Base-by-base conservation (phyloP, 2,797 vertebrate genomes). In the Mallotus villosus region DNA sequence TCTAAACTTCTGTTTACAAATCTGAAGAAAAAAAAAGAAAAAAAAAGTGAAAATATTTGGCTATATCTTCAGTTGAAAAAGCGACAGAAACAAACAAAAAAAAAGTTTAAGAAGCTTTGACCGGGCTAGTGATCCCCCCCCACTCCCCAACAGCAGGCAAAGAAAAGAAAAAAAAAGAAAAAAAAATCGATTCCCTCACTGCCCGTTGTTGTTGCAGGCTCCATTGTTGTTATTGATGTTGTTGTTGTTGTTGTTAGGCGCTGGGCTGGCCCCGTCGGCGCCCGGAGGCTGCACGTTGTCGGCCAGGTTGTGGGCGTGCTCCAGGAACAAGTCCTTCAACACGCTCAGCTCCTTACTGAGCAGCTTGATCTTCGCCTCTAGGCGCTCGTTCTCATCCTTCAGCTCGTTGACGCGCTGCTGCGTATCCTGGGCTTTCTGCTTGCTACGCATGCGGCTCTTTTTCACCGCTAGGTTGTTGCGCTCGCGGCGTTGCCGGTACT, bases 381-480 rank as follows among this genome's bases (percentile, higher is more conserved):
- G 95, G 0, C 97, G 94, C 89, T 99, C 96, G 16, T 99, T 99
- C 91, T 99, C 97, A 87, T 99, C 97, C 81, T 99, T 99, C 32
- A 99, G 94, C 94, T 98, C 97, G 83, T 98, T 97, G 76, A 98
- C 97, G 2, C 96, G 92, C 71, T 98, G 96, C 90, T 98, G 93
- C 0, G 97, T 99, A 84, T 99, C 97, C 87, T 96, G 95, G 0
- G 97, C 97, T 80, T 99, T 99, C 92, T 99, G 97, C 82, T 99
- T 99, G 91, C 96, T 97, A 86, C 97, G 96, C 95, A 97, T 94
- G 11, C 97, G 93, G 84, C 97, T 99, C 92, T 99, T 99, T 83
- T 98, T 98, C 83, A 98, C 97, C 0, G 97, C 97, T 93, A 99
- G 94, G 91, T 99, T 99, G 93, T 99, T 99, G 62, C 97, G 91